Percentiles rank a stretch among this genome's conserved stretches.
phyloP scores from a whole-genome alignment of 2,113 vertebrate genomes.

The Anolis sagrei region DNA sequence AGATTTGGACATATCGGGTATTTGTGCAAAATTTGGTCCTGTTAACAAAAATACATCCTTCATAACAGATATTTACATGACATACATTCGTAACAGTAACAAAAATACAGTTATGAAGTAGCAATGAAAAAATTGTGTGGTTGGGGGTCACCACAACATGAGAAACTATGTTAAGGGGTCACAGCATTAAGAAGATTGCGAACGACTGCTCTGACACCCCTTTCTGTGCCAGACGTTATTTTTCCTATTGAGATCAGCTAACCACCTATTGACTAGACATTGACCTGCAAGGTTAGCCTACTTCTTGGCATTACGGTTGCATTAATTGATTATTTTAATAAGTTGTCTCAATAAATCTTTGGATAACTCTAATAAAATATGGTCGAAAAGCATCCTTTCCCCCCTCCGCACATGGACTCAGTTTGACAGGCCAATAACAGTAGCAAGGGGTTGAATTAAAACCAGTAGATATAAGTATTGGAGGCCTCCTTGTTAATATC shows the following conservation, averaged over 20 bases:
- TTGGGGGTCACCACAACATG: too few relatives aligned
- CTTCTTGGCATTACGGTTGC: slow-evolving; percentile 43
- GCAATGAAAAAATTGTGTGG: too few relatives aligned
- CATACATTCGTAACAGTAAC: too few relatives aligned
- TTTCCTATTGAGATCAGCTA: slow-evolving; percentile 16
- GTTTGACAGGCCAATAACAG: slow-evolving; percentile 60
- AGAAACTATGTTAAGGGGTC: too few relatives aligned
- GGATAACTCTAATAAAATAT: slow-evolving; percentile 35
- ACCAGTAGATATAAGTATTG: slow-evolving; percentile 57
- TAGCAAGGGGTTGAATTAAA: slow-evolving; percentile 60
- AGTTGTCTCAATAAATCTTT: slow-evolving; percentile 35
- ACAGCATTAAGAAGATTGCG: too few relatives aligned
- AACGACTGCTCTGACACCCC: too few relatives aligned
- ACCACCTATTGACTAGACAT: background rate
- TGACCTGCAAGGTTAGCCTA: background rate
- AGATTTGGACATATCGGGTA: too few relatives aligned
- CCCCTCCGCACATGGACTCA: background rate
- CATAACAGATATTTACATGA: too few relatives aligned
- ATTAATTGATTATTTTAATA: slow-evolving; percentile 49
- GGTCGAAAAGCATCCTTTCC: background rate
- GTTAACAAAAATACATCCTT: too few relatives aligned
- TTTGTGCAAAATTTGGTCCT: too few relatives aligned
- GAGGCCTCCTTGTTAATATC: slow-evolving; percentile 61
- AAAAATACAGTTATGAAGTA: too few relatives aligned
- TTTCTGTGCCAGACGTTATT: fast-evolving